Percentiles rank a stretch among this genome's conserved stretches.
phyloP scores from a whole-genome alignment of 2,113 vertebrate genomes.

The Parotia lawesii region DNA sequence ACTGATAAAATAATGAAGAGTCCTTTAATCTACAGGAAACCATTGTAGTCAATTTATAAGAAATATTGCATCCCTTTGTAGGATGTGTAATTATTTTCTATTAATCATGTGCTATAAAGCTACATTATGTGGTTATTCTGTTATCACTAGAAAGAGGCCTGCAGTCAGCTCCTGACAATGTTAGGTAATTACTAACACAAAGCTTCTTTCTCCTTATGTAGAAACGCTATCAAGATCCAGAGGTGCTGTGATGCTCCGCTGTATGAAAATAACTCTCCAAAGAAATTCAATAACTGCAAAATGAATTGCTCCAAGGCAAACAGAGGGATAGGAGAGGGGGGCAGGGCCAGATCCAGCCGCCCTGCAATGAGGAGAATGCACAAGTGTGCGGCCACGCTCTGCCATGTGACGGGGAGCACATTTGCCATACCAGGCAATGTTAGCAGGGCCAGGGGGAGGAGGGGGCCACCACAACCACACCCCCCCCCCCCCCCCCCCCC shows the following conservation, averaged over 20 bases:
- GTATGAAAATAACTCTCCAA: conserved; percentile 74
- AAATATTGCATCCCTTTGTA: conserved; percentile 86
- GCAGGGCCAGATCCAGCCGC: conserved; percentile 27
- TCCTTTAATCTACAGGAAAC: conserved; percentile 85
- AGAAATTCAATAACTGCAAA: conserved; percentile 74
- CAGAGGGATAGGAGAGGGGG: conserved; percentile 32
- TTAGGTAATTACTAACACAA: conserved; percentile 83
- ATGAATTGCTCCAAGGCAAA: conserved; percentile 74
- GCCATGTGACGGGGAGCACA: conserved; percentile 14
- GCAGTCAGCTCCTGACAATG: conserved; percentile 82
- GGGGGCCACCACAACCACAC: neutral
- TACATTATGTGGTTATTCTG: conserved; percentile 81
- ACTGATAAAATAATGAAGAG: conserved; percentile 85
- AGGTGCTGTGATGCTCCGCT: conserved; percentile 70
- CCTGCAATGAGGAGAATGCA: conserved; percentile 42
- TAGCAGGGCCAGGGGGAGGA: neutral
- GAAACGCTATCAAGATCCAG: conserved; percentile 76
- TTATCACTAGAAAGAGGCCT: conserved; percentile 82
- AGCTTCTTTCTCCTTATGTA: conserved; percentile 75
- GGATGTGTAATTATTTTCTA: conserved; percentile 84
- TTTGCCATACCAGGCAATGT: neutral
- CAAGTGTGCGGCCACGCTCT: neutral
- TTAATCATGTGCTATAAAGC: conserved; percentile 85
- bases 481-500: neutral
- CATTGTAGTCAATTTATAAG: conserved; percentile 84